Base-by-base conservation (phyloP, 2,888 invertebrate genomes). In the Anarsia innoxiella region DNA sequence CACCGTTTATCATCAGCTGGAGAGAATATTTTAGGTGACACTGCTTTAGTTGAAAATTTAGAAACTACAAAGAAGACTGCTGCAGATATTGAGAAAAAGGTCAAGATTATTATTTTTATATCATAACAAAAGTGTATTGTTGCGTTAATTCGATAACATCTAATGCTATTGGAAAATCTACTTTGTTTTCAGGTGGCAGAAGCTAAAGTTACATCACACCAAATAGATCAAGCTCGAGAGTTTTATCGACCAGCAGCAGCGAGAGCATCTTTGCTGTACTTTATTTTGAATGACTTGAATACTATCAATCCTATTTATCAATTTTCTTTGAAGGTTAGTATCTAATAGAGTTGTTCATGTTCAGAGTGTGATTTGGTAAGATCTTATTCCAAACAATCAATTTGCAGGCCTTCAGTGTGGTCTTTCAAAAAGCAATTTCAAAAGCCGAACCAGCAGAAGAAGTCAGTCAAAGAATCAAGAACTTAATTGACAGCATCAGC, bases 271-370 rank as follows among this genome's bases (percentile, higher is more conserved):
- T 86, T 98, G 2, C 85, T 98, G 0, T 98, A 98, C 74, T 98
- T 98, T 61, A 97, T 98, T 51, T 82, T 98, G 26, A 97, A 97
- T 63, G 97, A 98, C 53, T 86, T 98, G 41, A 95, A 96, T 74
- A 96, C 95, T 19, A 97, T 98, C 44, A 97, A 97, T 79, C 96
- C 96, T 1, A 97, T 98, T 56, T 98, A 98, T 72, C 97, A 97
- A 70, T 98, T 98, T 78, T 97, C 97, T 9, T 83, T 98, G 42
- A 97, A 98, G 89, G 95, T 92, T 70, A 8, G 19, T 19, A 19
- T 19, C 19, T 19, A 19, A 19, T 8, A 5, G 3, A 19, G 3
- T 19, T 19, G 8, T 8, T 19, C n/a, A n/a, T n/a, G n/a, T n/a
- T n/a, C n/a, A n/a, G n/a, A n/a, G n/a, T n/a, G n/a, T n/a, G n/a